phyloP scores from a whole-genome alignment of 2,113 vertebrate species.

The Melospiza melodia region DNA sequence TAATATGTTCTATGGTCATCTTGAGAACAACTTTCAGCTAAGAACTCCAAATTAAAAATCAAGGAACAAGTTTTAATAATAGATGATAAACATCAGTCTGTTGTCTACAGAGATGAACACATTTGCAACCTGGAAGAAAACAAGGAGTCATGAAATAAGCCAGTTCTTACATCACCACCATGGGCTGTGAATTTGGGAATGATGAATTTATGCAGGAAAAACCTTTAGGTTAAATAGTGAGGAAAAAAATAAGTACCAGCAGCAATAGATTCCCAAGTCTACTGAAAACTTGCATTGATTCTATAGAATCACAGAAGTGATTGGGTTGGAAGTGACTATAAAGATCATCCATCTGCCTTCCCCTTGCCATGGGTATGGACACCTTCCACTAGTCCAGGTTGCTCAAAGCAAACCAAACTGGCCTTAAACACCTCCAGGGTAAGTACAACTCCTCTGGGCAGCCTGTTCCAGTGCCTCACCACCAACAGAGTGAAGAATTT shows the following conservation, averaged over 20 bases:
- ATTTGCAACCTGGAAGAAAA: background rate
- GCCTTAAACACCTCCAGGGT: background rate
- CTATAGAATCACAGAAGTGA: background rate
- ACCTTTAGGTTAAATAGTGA: background rate
- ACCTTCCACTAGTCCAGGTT: background rate
- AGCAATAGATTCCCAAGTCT: background rate
- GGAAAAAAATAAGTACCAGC: rapidly evolving
- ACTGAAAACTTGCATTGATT: background rate
- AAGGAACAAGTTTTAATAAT: background rate
- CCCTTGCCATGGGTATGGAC: background rate
- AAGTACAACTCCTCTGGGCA: background rate
- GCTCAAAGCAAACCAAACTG: background rate
- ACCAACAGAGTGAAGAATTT: background rate
- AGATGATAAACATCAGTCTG: background rate
- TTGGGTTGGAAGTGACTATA: background rate
- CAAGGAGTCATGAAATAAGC: background rate
- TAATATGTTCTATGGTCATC: background rate
- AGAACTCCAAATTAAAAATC: background rate
- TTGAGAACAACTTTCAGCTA: background rate
- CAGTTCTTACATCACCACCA: background rate
- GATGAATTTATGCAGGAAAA: background rate
- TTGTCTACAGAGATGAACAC: background rate
- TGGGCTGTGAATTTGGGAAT: background rate
- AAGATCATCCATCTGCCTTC: background rate
- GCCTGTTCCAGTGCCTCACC: background rate